These are phyloP conservation scores for Sterrhoptilus dennistouni DNA, from an alignment of 2,113 vertebrate genomes.

Conservation along the genomic window DNA sequence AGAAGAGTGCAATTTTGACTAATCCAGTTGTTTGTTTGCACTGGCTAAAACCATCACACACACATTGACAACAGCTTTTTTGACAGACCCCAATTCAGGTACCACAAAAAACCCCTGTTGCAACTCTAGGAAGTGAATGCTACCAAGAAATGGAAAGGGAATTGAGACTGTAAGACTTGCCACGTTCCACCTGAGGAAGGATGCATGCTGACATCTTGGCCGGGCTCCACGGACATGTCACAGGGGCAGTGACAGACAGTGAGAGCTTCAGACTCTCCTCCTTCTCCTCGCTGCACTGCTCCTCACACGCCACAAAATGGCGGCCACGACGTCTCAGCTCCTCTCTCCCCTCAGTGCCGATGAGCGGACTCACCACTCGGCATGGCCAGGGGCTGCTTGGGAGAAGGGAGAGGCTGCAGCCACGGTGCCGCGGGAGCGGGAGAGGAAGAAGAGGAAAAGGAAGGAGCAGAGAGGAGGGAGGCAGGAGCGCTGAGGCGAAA, in stretches of 20 bases:
- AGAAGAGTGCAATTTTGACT: neutral
- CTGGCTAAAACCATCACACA: neutral
- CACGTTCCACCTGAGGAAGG: fast-evolving
- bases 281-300: fast-evolving
- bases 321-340: fast-evolving
- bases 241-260: fast-evolving
- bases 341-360: neutral
- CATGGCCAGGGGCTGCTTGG: fast-evolving
- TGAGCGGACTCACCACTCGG: fast-evolving
- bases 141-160: fast-evolving
- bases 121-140: fast-evolving
- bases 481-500: fast-evolving
- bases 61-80: fast-evolving
- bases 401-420: too few relatives aligned
- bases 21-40: neutral
- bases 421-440: fast-evolving
- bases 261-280: fast-evolving
- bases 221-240: fast-evolving
- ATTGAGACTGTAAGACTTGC: neutral
- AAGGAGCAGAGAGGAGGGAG: fast-evolving
- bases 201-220: fast-evolving
- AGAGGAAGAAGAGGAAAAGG: neutral
- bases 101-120: neutral
- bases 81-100: neutral
- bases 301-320: neutral